A percentile compares a stretch with the other conserved stretches of the same genome.
These are phyloP conservation scores for Eupithecia vulgata DNA, from an alignment of 2,888 invertebrate genomes.

Conservation along the genomic window DNA sequence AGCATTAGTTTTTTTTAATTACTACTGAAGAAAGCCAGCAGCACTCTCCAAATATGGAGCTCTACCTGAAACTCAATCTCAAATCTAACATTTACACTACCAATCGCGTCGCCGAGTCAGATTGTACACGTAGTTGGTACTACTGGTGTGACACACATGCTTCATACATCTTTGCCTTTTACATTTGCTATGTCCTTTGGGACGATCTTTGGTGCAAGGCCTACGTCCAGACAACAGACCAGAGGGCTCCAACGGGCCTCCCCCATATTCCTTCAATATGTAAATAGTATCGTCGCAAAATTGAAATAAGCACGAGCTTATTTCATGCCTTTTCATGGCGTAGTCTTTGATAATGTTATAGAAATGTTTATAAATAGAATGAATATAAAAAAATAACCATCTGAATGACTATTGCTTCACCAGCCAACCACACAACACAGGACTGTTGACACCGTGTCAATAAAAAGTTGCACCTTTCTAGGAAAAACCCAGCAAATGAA, in stretches of 20 bases:
- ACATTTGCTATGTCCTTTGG: neutral
- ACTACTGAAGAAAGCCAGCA: too few relatives aligned
- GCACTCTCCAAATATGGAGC: neutral
- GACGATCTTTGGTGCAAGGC: too few relatives aligned
- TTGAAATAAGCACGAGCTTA: too few relatives aligned
- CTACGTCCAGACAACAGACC: too few relatives aligned
- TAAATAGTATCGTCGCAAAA: too few relatives aligned
- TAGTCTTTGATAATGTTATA: neutral
- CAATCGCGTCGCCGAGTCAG: slow-evolving; percentile 55
- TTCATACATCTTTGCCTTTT: slow-evolving; percentile 1
- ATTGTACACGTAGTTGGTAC: slow-evolving; percentile 64
- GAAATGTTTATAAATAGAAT: neutral
- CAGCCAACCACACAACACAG: neutral
- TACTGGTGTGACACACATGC: slow-evolving; percentile 42
- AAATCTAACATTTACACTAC: slow-evolving; percentile 58
- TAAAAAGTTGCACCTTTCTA: neutral
- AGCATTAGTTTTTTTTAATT: too few relatives aligned
- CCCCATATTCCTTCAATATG: too few relatives aligned
- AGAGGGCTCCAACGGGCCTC: too few relatives aligned
- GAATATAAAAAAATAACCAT: neutral
- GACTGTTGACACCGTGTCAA: neutral
- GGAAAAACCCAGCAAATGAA: neutral
- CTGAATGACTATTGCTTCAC: neutral
- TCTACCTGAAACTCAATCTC: slow-evolving; percentile 35
- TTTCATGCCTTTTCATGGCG: neutral